Conservation (phyloP, 2,888 invertebrate species). For the Troides aeacus region DNA sequence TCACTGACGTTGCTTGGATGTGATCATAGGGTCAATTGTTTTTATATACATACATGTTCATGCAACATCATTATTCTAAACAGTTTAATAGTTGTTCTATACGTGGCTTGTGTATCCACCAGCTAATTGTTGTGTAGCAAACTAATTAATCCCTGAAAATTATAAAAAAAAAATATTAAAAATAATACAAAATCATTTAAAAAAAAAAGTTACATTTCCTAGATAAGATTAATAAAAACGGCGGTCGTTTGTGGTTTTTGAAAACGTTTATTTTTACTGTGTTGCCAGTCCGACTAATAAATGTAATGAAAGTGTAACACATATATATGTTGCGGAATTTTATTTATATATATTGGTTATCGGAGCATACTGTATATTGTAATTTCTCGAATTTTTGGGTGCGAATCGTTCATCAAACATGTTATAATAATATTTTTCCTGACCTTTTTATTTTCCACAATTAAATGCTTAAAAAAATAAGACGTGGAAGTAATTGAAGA, state of each 20-base stretch:
- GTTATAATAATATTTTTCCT: neutral
- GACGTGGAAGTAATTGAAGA: neutral
- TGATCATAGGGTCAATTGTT: slow-evolving; percentile 20
- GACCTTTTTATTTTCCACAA: neutral
- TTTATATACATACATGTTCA: neutral
- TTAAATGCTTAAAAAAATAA: neutral
- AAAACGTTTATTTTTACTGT: neutral
- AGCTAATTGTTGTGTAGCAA: slow-evolving; percentile 7
- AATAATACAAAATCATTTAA: slow-evolving; percentile 4
- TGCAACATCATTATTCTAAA: slow-evolving; percentile 18
- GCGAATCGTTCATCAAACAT: neutral
- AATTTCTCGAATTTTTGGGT: neutral
- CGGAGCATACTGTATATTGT: too few relatives aligned
- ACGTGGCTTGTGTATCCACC: slow-evolving; percentile 4
- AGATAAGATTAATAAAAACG: slow-evolving; percentile 15
- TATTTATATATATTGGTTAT: too few relatives aligned
- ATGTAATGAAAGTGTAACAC: neutral
- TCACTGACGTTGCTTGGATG: slow-evolving; percentile 3
- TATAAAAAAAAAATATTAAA: slow-evolving; percentile 24
- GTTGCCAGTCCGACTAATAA: neutral
- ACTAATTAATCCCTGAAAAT: slow-evolving; percentile 4
- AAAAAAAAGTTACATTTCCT: slow-evolving; percentile 20
- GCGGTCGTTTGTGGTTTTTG: neutral
- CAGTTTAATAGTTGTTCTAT: neutral
- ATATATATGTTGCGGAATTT: neutral